Percentiles rank a stretch among this genome's conserved stretches.
These are phyloP conservation scores for Actenoides hombroni DNA, from an alignment of 2,113 vertebrate species.

Conservation along the genomic window DNA sequence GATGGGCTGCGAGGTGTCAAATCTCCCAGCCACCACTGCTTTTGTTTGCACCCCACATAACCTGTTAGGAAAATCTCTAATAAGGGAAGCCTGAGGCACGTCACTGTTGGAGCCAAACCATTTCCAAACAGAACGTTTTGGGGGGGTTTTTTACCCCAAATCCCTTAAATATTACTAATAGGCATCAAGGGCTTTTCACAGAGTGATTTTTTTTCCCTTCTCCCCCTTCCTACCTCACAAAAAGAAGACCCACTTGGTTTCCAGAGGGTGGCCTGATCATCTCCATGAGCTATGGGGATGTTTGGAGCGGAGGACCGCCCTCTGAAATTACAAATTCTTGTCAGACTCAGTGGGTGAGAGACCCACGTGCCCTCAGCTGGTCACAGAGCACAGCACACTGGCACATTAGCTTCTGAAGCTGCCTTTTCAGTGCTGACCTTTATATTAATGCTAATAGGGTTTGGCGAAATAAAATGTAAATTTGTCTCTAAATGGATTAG, in stretches of 20 bases:
- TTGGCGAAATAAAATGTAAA: conserved; percentile 77
- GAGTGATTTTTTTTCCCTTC: background rate
- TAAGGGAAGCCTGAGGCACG: accelerated
- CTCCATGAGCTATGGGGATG: background rate
- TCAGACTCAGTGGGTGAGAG: conserved; percentile 50
- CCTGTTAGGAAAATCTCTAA: background rate
- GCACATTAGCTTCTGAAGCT: conserved; percentile 64
- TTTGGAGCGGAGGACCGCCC: background rate
- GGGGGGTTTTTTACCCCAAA: background rate
- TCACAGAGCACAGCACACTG: conserved; percentile 54
- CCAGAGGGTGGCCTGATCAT: background rate
- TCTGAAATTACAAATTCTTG: conserved; percentile 62
- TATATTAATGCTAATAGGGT: conserved; percentile 71
- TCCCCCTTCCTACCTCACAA: background rate
- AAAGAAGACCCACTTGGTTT: background rate
- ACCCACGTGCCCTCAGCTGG: conserved; percentile 48
- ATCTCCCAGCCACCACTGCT: background rate
- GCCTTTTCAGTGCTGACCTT: conserved; percentile 68
- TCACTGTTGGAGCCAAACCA: background rate
- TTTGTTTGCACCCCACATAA: background rate
- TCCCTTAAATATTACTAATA: background rate
- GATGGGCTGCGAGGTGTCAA: background rate
- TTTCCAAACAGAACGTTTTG: background rate
- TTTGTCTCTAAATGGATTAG: conserved; percentile 74
- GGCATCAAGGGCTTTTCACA: background rate